Percentiles rank a stretch among this genome's conserved stretches.
phyloP scores from a whole-genome alignment of 2,888 invertebrate species.

The Ophion ventricosus region DNA sequence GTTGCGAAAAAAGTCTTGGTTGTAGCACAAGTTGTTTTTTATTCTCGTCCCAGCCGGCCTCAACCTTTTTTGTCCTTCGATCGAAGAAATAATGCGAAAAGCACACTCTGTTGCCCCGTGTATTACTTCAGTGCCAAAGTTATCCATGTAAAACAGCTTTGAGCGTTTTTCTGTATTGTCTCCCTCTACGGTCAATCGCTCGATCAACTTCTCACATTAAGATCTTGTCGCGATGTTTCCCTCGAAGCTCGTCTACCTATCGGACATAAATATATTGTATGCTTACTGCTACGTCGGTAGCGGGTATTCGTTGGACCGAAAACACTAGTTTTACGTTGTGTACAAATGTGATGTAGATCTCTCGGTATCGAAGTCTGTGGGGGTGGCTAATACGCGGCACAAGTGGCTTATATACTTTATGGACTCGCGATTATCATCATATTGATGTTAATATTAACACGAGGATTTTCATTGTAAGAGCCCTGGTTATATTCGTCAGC shows the following conservation, averaged over 20 bases:
- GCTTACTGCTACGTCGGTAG: too few species aligned
- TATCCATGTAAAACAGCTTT: conserved; percentile 37
- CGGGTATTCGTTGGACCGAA: too few species aligned
- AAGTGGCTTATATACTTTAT: too few species aligned
- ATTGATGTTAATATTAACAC: too few species aligned
- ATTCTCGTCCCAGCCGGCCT: conserved; percentile 19
- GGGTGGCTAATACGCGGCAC: too few species aligned
- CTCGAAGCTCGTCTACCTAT: neutral
- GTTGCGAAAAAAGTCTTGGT: conserved; percentile 13
- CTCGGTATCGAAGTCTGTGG: too few species aligned
- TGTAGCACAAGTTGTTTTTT: conserved; percentile 9
- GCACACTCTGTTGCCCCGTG: conserved; percentile 12
- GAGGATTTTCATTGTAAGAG: too few species aligned
- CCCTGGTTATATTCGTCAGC: too few species aligned
- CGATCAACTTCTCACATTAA: conserved; percentile 50
- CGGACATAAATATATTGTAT: too few species aligned
- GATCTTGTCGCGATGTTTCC: conserved; percentile 12
- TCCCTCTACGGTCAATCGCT: conserved; percentile 24
- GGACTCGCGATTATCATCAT: too few species aligned
- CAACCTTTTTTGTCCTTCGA: conserved; percentile 10
- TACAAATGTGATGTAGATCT: too few species aligned
- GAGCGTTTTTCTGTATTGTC: conserved; percentile 21
- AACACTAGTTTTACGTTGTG: too few species aligned
- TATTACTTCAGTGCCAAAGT: conserved; percentile 24
- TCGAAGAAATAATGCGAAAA: neutral